Evolutionary conservation across 2,797 vertebrate genomes (phyloP), one percentile per base, ranked within the genome.

Genomic region (Megaceryle alcyon): DNA sequence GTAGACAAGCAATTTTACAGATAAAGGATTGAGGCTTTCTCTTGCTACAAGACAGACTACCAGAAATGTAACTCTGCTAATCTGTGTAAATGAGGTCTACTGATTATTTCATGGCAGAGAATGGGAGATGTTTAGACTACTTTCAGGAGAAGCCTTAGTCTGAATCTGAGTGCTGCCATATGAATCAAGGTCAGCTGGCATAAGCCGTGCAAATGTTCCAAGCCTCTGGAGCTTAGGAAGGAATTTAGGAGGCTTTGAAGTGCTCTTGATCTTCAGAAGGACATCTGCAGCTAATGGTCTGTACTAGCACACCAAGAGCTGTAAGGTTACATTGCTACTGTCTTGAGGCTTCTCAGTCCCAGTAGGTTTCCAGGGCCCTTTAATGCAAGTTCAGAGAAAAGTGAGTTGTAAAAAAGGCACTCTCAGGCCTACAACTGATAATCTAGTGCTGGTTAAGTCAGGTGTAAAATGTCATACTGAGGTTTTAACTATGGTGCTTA

Each of bases 261-360:
- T 86, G 88, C 83, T 93, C 94, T 96, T 91, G 90, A 94, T 95
- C 83, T 84, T 94, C 90, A 94, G 95, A 96, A 94, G 96, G 93
- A 94, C 94, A 86, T 93, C 93, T 93, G 93, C 88, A 93, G 88
- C 91, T 92, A 94, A 92, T 88, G 95, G 95, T 73, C 83, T 93
- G 92, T 82, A 51, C 13, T 3, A 96, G 89, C 80, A 57, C 0
- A 5, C 88, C 75, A 53, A n/a, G 88, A 87, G 59, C 86, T 78
- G 79, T 14, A 3, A 78, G 94, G 95, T 90, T 87, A 80, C 6
- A 4, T 12, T 23, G 56, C 78, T 53, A 15, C 90, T 85, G 90
- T 82, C 94, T 78, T 31, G 87, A 86, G 91, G 73, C 66, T 70
- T 51, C 89, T 54, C 65, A 48, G 92, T 66, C 94, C 92, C 92